phyloP scores from a whole-genome alignment of 2,113 vertebrate species.

The Channa maculata region DNA sequence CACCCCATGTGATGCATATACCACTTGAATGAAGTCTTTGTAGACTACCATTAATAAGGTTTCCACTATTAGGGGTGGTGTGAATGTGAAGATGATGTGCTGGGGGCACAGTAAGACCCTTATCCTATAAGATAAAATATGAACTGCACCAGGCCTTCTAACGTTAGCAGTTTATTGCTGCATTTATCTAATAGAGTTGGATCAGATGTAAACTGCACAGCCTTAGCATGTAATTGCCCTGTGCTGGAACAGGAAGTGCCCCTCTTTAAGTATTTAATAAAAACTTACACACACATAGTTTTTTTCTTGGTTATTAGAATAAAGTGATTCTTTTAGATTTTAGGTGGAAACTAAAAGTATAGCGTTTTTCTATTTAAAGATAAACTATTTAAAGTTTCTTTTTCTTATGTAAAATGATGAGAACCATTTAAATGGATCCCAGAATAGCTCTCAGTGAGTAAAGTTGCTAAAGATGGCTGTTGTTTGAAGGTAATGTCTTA shows the following conservation, averaged over 20 bases:
- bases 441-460: too few species aligned
- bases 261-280: background rate
- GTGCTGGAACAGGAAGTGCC: background rate
- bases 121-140: background rate
- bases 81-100: constrained; percentile 23
- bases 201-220: too few species aligned
- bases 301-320: background rate
- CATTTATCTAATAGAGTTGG: too few species aligned
- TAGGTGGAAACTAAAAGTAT: too few species aligned
- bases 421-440: too few species aligned
- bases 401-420: too few species aligned
- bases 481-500: too few species aligned
- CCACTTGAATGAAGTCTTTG: constrained; percentile 63
- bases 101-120: background rate
- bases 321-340: background rate
- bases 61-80: constrained; percentile 26
- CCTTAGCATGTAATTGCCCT: background rate
- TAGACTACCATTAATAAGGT: constrained; percentile 14
- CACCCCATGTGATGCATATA: constrained; percentile 25
- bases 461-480: too few species aligned
- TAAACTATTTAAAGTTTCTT: too few species aligned
- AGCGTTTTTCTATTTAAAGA: too few species aligned
- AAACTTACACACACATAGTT: background rate
- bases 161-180: too few species aligned
- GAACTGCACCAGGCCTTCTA: background rate